phyloP scores from a whole-genome alignment of 2,888 invertebrate species.

The Matsumyia berberina region DNA sequence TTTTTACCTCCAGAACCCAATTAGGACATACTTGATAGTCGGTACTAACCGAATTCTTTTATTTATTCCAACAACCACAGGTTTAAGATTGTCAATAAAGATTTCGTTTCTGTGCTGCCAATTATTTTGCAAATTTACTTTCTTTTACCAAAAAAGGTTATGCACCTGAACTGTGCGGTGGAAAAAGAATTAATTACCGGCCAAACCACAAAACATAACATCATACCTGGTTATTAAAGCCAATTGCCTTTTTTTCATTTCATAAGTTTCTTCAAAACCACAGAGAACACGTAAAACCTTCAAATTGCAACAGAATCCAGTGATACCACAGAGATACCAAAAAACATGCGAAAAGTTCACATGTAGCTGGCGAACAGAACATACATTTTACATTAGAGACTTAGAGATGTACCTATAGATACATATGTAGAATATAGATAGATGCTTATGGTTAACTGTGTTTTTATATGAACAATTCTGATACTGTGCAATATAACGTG shows the following conservation, averaged over 20 bases:
- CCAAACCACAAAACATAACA: constrained; percentile 11
- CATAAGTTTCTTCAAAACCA: constrained; percentile 3
- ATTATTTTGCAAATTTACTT: no score
- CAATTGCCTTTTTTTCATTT: constrained; percentile 2
- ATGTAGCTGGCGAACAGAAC: constrained; percentile 1
- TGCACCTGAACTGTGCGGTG: constrained; percentile 1
- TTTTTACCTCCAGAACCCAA: no score
- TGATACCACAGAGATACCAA: constrained; percentile 2
- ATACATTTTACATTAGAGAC: constrained; percentile 3
- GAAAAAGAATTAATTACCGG: constrained; percentile 3
- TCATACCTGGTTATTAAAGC: constrained; percentile 8
- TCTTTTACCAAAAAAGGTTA: no score
- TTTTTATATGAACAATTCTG: no score
- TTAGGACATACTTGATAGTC: no score
- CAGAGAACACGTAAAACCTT: constrained; percentile 1
- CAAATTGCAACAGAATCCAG: constrained; percentile 14
- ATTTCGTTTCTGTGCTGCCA: no score
- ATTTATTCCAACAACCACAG: no score
- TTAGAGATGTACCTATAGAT: no score
- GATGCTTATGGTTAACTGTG: no score
- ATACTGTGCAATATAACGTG: no score
- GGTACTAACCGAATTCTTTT: no score
- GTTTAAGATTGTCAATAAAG: no score
- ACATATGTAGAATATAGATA: background rate
- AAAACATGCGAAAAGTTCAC: background rate